phyloP scores from a whole-genome alignment of 2,797 vertebrate species.

The Coranthus polyacanthus region DNA sequence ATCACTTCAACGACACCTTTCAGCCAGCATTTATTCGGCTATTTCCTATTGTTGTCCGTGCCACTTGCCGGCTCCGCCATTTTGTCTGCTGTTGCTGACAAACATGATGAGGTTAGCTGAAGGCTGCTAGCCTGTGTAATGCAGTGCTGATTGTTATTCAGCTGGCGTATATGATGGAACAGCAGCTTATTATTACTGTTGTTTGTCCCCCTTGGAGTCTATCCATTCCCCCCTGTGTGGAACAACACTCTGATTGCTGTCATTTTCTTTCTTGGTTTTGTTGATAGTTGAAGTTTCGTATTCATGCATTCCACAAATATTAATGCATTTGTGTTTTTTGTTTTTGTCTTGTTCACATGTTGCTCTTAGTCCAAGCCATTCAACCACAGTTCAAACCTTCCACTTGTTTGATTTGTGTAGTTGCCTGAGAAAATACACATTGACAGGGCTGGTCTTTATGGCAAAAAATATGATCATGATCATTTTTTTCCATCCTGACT shows the following conservation, averaged over 20 bases:
- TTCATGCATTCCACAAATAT: conserved; percentile 10
- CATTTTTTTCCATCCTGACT: too few relatives aligned
- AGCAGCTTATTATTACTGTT: conserved; percentile 71
- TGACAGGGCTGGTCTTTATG: too few relatives aligned
- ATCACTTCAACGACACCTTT: conserved; percentile 27
- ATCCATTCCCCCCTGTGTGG: conserved; percentile 7
- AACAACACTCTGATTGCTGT: conserved; percentile 35
- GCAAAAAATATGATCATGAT: too few relatives aligned
- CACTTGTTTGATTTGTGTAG: conserved; percentile 3
- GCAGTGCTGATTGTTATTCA: conserved; percentile 77
- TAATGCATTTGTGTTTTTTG: neutral
- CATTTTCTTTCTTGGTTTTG: conserved; percentile 21
- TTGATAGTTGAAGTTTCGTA: conserved; percentile 7
- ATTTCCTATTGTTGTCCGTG: conserved; percentile 36
- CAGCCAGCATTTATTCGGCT: conserved; percentile 18
- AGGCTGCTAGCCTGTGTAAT: conserved; percentile 48
- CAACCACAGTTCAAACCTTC: neutral
- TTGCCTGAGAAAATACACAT: too few relatives aligned
- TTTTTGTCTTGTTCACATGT: neutral
- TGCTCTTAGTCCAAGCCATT: neutral
- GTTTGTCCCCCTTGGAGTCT: conserved; percentile 44
- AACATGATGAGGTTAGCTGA: conserved; percentile 58
- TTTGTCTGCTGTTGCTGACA: conserved; percentile 58
- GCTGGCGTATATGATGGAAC: conserved; percentile 53
- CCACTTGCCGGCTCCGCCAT: conserved; percentile 41